Evolutionary conservation across 2,888 invertebrate genomes (phyloP).

Genomic region (Drosophila basisetae): DNA sequence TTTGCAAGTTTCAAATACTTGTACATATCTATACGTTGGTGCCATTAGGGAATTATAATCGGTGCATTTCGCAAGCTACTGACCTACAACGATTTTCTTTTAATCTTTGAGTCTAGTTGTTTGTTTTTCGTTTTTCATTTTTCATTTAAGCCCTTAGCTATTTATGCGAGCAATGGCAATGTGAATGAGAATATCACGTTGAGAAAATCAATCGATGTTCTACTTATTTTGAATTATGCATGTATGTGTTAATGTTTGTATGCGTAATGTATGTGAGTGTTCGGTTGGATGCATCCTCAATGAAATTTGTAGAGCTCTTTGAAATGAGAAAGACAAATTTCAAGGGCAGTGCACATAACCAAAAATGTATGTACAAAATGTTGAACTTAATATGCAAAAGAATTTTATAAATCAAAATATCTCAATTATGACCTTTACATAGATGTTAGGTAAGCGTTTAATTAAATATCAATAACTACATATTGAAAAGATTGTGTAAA

Average conservation of each 20-base stretch:
- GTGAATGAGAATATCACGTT: constrained; percentile 12
- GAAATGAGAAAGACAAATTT: constrained; percentile 43
- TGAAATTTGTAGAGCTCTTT: constrained; percentile 34
- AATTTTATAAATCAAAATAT: background rate
- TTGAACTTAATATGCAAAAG: constrained; percentile 24
- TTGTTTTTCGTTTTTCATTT: background rate
- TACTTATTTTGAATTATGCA: constrained; percentile 16
- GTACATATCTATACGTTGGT: constrained; percentile 4
- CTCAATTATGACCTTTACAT: constrained; percentile 6
- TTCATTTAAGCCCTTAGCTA: constrained; percentile 5
- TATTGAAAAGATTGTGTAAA: background rate
- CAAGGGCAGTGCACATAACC: constrained; percentile 37
- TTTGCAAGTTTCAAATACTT: background rate
- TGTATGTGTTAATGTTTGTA: constrained; percentile 31
- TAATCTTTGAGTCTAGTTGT: background rate
- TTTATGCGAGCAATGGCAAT: constrained; percentile 7
- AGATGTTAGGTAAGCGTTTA: background rate
- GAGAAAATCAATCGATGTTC: constrained; percentile 22
- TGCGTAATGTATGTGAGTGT: constrained; percentile 36
- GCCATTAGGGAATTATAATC: constrained; percentile 6
- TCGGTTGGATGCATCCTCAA: constrained; percentile 30
- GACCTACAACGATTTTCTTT: constrained; percentile 5
- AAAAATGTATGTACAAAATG: constrained; percentile 74
- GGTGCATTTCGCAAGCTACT: constrained; percentile 17
- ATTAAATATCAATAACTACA: background rate